These are phyloP conservation scores for Amblyopsis rosae DNA, from an alignment of 2,113 vertebrate genomes.

Conservation along the genomic window DNA sequence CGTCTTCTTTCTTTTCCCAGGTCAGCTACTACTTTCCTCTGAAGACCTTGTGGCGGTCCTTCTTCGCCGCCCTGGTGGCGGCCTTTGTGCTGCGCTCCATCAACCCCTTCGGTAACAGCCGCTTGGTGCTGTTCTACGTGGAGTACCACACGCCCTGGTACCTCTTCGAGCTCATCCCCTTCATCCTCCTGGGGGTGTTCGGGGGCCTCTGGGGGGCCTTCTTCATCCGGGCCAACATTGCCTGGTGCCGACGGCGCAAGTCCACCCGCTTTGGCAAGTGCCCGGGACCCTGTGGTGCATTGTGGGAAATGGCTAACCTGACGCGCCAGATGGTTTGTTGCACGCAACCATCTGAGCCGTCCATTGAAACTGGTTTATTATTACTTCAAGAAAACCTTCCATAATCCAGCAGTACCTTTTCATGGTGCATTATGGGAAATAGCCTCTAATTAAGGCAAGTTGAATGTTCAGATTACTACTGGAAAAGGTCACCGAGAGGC, in stretches of 20 bases:
- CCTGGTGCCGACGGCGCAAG: slow-evolving; percentile 95
- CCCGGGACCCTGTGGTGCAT: slow-evolving; percentile 13
- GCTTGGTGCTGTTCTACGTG: slow-evolving; percentile 97
- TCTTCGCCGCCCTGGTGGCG: slow-evolving; percentile 97
- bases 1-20: slow-evolving; percentile 58
- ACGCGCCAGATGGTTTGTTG: too few relatives aligned
- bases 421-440: too few relatives aligned
- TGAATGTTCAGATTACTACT: not conserved
- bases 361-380: too few relatives aligned
- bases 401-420: too few relatives aligned
- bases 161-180: slow-evolving; percentile 97
- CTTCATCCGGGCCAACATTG: slow-evolving; percentile 97
- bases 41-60: slow-evolving; percentile 97
- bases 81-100: slow-evolving; percentile 97
- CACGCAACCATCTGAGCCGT: too few relatives aligned
- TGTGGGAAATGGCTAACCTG: too few relatives aligned
- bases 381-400: too few relatives aligned
- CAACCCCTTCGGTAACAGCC: slow-evolving; percentile 98
- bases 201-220: slow-evolving; percentile 98
- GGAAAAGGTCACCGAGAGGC: not conserved
- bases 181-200: slow-evolving; percentile 96
- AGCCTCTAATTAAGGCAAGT: too few relatives aligned
- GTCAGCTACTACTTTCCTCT: slow-evolving; percentile 99
- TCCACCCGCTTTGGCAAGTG: slow-evolving; percentile 91
- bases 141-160: slow-evolving; percentile 99